phyloP scores from a whole-genome alignment of 2,888 invertebrate genomes.

The Lasioglossum marginatum region DNA sequence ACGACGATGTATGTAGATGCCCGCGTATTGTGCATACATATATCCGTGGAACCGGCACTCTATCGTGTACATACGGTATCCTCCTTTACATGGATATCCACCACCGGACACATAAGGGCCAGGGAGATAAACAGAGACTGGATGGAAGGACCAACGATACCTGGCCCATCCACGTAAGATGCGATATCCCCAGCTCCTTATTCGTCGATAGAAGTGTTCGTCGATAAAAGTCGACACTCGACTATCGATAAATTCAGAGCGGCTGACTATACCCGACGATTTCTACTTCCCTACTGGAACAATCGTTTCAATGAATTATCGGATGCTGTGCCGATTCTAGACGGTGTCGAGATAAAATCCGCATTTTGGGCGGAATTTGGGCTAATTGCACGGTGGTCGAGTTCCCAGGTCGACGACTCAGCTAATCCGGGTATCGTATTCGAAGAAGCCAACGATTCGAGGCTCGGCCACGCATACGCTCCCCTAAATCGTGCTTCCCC shows the following conservation, averaged over 20 bases:
- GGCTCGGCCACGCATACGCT: constrained; percentile 17
- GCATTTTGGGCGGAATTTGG: neutral
- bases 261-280: neutral
- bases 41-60: constrained; percentile 23
- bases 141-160: constrained; percentile 30
- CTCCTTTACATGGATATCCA: constrained; percentile 16
- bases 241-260: neutral
- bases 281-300: neutral
- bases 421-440: neutral
- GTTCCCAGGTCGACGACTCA: neutral
- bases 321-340: neutral
- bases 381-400: neutral
- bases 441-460: constrained; percentile 24
- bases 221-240: constrained; percentile 1
- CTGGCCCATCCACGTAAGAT: constrained; percentile 23
- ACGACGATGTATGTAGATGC: constrained; percentile 73
- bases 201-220: constrained; percentile 34
- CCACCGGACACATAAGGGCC: constrained; percentile 33
- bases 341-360: neutral
- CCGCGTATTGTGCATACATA: constrained; percentile 25
- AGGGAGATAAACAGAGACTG: constrained; percentile 23
- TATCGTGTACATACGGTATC: constrained; percentile 8
- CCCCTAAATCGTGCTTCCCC: constrained; percentile 68
- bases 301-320: neutral
- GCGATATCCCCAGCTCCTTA: constrained; percentile 52